Conservation (phyloP, 1,140 invertebrate genomes). For the Drosophila teissieri region DNA sequence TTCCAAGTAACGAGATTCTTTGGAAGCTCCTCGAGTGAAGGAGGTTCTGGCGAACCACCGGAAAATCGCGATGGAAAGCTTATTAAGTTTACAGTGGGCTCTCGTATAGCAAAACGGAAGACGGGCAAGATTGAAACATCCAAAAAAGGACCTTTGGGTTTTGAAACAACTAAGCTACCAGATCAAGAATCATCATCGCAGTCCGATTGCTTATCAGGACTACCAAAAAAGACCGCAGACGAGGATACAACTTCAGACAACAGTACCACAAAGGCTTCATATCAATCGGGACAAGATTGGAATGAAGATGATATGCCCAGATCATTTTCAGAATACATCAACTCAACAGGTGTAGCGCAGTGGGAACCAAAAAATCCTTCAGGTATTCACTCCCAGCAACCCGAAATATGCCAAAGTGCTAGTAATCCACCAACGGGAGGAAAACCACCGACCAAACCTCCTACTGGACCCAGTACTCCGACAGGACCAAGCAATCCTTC, state of each 20-base stretch:
- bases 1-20: neutral
- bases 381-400: neutral
- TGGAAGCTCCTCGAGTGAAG: neutral
- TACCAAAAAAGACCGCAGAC: neutral
- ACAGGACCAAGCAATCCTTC: neutral
- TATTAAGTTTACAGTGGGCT: constrained; percentile 16
- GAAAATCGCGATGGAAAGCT: constrained; percentile 10
- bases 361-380: neutral
- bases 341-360: neutral
- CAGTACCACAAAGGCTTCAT: neutral
- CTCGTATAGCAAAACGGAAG: neutral
- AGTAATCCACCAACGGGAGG: neutral
- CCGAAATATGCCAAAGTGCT: neutral
- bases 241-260: too few relatives aligned
- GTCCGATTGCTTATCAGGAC: neutral
- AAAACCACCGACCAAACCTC: neutral
- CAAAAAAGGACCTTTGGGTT: neutral
- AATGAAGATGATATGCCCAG: neutral
- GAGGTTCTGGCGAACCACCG: neutral
- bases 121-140: neutral
- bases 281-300: neutral
- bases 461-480: neutral
- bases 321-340: neutral
- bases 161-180: too few relatives aligned
- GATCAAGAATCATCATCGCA: neutral